Base-by-base conservation (phyloP, 2,797 vertebrate species). In the Falco berigora region DNA sequence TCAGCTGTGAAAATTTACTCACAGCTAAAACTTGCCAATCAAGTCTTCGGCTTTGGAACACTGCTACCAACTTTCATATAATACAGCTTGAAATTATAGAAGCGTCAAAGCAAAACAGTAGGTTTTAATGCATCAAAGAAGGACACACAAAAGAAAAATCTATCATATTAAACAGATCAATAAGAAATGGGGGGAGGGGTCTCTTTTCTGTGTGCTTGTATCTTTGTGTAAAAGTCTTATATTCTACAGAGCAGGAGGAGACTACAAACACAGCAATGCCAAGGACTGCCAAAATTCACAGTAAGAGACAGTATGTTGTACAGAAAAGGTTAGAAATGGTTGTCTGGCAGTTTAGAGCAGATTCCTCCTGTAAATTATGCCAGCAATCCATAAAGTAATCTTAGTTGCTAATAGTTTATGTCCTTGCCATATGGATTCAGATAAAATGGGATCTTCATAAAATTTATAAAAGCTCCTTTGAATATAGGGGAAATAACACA, bases 1-100 rank as follows among this genome's bases (percentile, higher is more conserved):
- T 97, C 97, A 97, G 96, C 97, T 97, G 97, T 97, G 97, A 97
- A 97, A 97, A 96, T 97, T 94, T 94, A 94, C 75, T 91, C 96
- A 63, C 92, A 95, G 95, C 72, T 95, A 95, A 96, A 97, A 97
- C 92, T 96, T 97, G 97, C 93, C 96, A 97, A 95, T 97, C 97
- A 97, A 94, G 88, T 72, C 84, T 73, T 86, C 6, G 4, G 90
- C 93, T 88, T 94, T 68, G 72, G 66, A 92, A 87, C 64, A 44
- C 88, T 42, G 92, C 84, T 86, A 95, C 80, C 77, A 85, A 92
- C 86, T 75, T 96, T 44, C 68, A 69, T 8, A 36, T 78, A 72
- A 83, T 46, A 71, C 27, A 20, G 64, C 68, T 66, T 59, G 71
- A 90, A 94, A 80, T 23, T 16, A 47, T 4, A 90, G 66, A 92